phyloP scores from a whole-genome alignment of 2,888 invertebrate genomes.

The Papilio protenor region DNA sequence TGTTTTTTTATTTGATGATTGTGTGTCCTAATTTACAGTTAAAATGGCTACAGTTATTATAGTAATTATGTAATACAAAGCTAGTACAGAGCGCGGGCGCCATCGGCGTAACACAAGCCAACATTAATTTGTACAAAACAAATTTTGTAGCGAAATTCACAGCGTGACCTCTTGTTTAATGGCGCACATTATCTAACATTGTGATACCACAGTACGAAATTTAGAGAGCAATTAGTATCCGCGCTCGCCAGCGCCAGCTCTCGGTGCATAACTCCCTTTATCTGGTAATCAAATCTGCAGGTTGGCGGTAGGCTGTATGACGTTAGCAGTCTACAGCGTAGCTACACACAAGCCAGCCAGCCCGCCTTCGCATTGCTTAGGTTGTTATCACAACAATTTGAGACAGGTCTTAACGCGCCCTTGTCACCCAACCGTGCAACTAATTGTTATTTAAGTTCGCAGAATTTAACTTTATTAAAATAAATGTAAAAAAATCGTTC shows the following conservation, averaged over 20 bases:
- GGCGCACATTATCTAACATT: constrained; percentile 23
- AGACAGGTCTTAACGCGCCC: not conserved
- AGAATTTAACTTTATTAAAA: constrained; percentile 5
- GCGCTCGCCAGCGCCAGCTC: not conserved
- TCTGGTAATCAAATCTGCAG: constrained; percentile 34
- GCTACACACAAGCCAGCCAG: not conserved
- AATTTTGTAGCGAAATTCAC: constrained; percentile 19
- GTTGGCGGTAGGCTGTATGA: not conserved
- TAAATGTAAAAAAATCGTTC: too few species aligned
- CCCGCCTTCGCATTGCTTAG: constrained; percentile 9
- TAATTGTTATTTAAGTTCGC: constrained; percentile 32
- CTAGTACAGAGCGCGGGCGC: not conserved
- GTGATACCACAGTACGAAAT: constrained; percentile 12
- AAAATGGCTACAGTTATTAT: not conserved
- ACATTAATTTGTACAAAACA: constrained; percentile 19
- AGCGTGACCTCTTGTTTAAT: constrained; percentile 23
- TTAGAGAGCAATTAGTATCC: constrained; percentile 24
- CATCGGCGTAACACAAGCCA: constrained; percentile 19
- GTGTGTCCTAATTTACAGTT: not conserved
- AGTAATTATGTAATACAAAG: not conserved
- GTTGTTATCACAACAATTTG: constrained; percentile 30
- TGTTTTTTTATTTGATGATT: not conserved
- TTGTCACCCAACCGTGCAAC: constrained; percentile 16
- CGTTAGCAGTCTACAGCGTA: not conserved
- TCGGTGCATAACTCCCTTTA: not conserved